Evolutionary conservation across 2,113 vertebrate species (phyloP).

Genomic region (Trochalopteron elliotii): DNA sequence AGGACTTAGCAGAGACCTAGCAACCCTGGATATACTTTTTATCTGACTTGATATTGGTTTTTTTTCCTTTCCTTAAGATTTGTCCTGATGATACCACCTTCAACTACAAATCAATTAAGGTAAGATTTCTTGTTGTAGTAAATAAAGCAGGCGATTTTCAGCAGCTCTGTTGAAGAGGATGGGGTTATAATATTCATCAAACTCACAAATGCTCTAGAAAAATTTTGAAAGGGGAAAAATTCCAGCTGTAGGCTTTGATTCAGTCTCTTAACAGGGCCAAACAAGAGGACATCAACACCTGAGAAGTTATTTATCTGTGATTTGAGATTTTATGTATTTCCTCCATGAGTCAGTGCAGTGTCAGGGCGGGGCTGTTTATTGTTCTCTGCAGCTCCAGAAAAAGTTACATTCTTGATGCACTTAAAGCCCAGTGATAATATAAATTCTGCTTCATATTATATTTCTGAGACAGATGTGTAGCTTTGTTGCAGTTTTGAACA

Average conservation of each 20-base stretch:
- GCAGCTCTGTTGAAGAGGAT: neutral
- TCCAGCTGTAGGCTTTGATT: neutral
- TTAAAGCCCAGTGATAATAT: neutral
- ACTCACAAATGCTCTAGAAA: neutral
- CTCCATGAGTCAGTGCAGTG: neutral
- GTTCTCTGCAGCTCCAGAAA: neutral
- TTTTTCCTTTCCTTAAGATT: conserved; percentile 70
- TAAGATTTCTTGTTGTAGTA: conserved; percentile 62
- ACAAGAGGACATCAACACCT: neutral
- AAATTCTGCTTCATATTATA: neutral
- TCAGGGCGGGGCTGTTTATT: neutral
- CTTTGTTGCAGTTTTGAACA: neutral
- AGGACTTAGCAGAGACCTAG: neutral
- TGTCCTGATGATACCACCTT: conserved; percentile 73
- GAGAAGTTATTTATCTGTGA: neutral
- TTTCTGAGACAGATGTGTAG: neutral
- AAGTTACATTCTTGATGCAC: neutral
- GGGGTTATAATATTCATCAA: neutral
- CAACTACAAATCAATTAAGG: conserved; percentile 84
- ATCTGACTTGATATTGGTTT: neutral
- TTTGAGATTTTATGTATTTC: neutral
- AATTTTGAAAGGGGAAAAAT: neutral
- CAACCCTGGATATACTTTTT: neutral
- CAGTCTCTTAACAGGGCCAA: neutral
- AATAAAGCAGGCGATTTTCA: neutral